A percentile compares a stretch with the other conserved stretches of the same genome.
Conservation (phyloP, 1,140 invertebrate genomes). For the Nylanderia fulva region DNA sequence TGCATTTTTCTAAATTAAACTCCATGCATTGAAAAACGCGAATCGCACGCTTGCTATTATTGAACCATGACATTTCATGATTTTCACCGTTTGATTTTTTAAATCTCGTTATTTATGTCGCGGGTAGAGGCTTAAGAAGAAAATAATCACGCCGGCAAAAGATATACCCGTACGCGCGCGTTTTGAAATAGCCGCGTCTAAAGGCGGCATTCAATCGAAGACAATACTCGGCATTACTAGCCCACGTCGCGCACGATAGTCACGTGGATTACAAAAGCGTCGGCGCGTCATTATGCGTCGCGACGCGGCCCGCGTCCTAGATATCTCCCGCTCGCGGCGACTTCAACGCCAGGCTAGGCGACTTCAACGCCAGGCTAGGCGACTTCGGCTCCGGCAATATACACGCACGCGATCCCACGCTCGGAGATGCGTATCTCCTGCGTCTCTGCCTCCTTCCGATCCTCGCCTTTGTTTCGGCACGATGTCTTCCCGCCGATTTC, state of each 20-base stretch:
- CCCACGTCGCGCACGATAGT: slow-evolving; percentile 49
- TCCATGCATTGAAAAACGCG: background rate
- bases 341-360: background rate
- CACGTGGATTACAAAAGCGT: slow-evolving; percentile 62
- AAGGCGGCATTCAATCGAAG: slow-evolving; percentile 14
- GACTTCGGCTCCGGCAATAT: too few relatives aligned
- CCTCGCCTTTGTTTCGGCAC: slow-evolving; percentile 71
- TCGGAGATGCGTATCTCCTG: slow-evolving; percentile 68
- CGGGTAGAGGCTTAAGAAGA: background rate
- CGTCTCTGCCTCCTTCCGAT: slow-evolving; percentile 70
- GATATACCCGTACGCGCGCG: background rate
- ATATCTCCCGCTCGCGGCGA: slow-evolving; percentile 32
- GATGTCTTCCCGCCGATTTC: slow-evolving; percentile 71
- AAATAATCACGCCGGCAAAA: too few relatives aligned
- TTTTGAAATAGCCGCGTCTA: background rate
- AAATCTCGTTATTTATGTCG: background rate
- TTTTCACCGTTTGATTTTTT: too few relatives aligned
- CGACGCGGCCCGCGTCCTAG: slow-evolving; percentile 51
- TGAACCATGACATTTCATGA: background rate
- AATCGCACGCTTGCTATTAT: background rate
- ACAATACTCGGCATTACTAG: slow-evolving; percentile 17
- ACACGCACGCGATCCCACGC: slow-evolving; percentile 53
- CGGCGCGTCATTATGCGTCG: slow-evolving; percentile 59
- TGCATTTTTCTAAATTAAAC: background rate
- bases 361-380: slow-evolving; percentile 53